phyloP scores from a whole-genome alignment of 2,113 vertebrate genomes.

The Gracilinanus agilis region DNA sequence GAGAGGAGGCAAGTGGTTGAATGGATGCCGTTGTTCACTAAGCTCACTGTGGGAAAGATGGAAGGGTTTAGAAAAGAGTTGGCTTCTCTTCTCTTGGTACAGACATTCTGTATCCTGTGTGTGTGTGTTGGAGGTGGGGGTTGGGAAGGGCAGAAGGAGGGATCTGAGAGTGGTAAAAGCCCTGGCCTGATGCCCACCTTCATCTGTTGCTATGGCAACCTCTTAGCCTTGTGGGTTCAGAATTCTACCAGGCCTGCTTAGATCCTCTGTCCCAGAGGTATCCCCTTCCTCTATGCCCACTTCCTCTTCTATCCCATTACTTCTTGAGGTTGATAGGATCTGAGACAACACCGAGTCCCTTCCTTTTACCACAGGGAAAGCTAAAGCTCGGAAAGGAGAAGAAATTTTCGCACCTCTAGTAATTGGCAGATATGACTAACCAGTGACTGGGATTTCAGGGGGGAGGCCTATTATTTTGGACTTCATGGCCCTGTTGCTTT shows the following conservation, averaged over 20 bases:
- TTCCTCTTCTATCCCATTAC: background rate
- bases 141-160: background rate
- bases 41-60: constrained; percentile 2
- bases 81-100: background rate
- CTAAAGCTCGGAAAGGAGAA: background rate
- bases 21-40: background rate
- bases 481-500: background rate
- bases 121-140: background rate
- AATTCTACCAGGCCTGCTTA: background rate
- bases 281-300: background rate
- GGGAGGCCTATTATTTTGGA: background rate
- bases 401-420: background rate
- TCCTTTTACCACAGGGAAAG: background rate
- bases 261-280: background rate
- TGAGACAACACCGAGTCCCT: background rate
- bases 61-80: background rate
- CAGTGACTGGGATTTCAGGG: background rate
- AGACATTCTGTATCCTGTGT: background rate
- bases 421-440: background rate
- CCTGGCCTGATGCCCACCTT: background rate
- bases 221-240: background rate
- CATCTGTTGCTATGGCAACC: background rate
- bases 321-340: background rate
- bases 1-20: background rate
- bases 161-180: background rate